phyloP scores from a whole-genome alignment of 64 coral and sea anemone species.

The Stichodactyla helianthus region DNA sequence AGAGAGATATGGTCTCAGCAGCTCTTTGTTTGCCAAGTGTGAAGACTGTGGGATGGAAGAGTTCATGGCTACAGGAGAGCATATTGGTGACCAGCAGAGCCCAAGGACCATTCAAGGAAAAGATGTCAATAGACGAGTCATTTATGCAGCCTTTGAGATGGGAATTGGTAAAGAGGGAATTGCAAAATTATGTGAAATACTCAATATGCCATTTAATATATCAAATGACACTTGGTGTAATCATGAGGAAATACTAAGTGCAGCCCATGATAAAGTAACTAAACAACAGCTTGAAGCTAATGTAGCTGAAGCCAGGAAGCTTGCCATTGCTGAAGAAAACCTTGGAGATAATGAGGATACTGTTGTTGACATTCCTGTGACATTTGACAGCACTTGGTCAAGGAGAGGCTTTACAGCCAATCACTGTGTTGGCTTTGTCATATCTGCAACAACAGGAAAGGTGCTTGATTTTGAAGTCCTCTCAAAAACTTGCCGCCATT shows the following conservation, averaged over 20 bases:
- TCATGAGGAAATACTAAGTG: slow-evolving; percentile 5
- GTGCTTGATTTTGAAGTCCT: slow-evolving; percentile 56
- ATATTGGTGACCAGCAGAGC: neutral
- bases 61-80: slow-evolving; percentile 47
- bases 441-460: slow-evolving; percentile 32
- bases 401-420: slow-evolving; percentile 48
- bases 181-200: slow-evolving; percentile 19
- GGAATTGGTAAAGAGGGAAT: slow-evolving; percentile 19
- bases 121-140: slow-evolving; percentile 30
- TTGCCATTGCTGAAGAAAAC: slow-evolving; percentile 6
- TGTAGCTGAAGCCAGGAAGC: slow-evolving; percentile 1
- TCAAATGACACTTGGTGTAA: slow-evolving; percentile 29
- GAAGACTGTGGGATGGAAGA: slow-evolving; percentile 30
- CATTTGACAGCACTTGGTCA: slow-evolving; percentile 59
- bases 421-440: slow-evolving; percentile 49
- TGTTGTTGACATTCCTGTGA: slow-evolving; percentile 47
- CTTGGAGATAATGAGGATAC: slow-evolving; percentile 28
- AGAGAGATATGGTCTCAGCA: slow-evolving; percentile 1
- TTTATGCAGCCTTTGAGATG: slow-evolving; percentile 27
- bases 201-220: slow-evolving; percentile 34
- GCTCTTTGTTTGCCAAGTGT: slow-evolving; percentile 5
- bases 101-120: slow-evolving; percentile 44
- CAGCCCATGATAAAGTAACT: slow-evolving; percentile 2
- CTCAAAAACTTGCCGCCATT: slow-evolving; percentile 28
- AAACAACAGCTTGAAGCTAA: slow-evolving; percentile 13